These are phyloP conservation scores for Ctenomys sociabilis DNA, from an alignment of 2,113 vertebrate species.

Conservation along the genomic window DNA sequence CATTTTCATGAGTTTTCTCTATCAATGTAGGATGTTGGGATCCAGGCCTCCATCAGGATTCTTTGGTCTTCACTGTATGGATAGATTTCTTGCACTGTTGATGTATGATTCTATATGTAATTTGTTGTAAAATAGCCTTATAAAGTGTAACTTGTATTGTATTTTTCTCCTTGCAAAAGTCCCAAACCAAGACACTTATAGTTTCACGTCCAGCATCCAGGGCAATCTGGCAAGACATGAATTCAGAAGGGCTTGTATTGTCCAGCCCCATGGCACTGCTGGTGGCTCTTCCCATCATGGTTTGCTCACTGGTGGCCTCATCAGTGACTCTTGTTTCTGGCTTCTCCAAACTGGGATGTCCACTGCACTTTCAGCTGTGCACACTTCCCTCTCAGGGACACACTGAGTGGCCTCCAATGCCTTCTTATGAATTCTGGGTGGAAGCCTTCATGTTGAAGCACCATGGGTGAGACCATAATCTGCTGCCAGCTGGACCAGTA, in stretches of 20 bases:
- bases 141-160: too few relatives aligned
- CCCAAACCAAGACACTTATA: neutral
- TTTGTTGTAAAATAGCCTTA: too few relatives aligned
- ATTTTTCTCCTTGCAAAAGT: too few relatives aligned
- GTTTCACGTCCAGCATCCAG: neutral
- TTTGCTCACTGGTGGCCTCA: neutral
- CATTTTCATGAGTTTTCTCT: too few relatives aligned
- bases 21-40: too few relatives aligned
- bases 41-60: too few relatives aligned
- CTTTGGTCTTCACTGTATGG: too few relatives aligned
- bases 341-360: neutral
- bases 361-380: neutral
- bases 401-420: neutral
- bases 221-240: neutral
- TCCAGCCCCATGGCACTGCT: neutral
- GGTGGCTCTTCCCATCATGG: neutral
- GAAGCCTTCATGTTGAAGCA: neutral
- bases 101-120: too few relatives aligned
- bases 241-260: neutral
- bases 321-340: neutral
- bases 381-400: neutral
- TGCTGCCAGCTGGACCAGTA: neutral
- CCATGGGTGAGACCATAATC: neutral
- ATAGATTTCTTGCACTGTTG: too few relatives aligned
- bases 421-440: neutral